Base-by-base conservation (phyloP, 2,888 invertebrate genomes). In the Diogma glabrata region DNA sequence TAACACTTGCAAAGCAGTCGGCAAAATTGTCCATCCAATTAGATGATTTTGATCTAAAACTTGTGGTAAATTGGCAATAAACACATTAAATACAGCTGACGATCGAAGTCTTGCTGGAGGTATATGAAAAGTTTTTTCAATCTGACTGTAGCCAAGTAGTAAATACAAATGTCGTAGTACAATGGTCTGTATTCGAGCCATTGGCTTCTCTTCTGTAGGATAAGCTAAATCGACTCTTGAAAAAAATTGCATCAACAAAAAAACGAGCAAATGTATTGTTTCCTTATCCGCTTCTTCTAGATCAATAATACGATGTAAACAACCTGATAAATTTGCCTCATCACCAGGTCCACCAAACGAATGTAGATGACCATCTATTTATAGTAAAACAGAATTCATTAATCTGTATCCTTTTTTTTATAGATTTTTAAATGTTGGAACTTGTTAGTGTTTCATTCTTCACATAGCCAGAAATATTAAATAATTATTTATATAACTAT, bases 201-300 rank as follows among this genome's bases (percentile, higher is more conserved):
- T 68, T 33, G 80, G 75, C 61, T 91, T 93, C 59, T 94, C 93
- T 60, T 95, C 93, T 1, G 82, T 82, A 0, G 90, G 90, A 64
- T 81, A 87, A 1, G 90, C 88, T 67, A 84, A 82, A 65, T 87
- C 85, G 20, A 81, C 78, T 60, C 84, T 75, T 1, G 93, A 90
- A 65, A 96, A 75, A 67, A 95, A 96, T 74, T 95, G 95, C 87
- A 97, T 94, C 12, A 99, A 78, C n/a, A 99, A 76, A 61, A 94
- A 91, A 10, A 96, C 87, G 30, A 97, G 73, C 22, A 96, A 74
- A 67, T 96, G 95, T 60, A 94, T 88, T 1, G 97, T 96, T 70
- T 97, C 95, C 58, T 87, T 81, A 64, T 99, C 97, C 2, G 90
- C 83, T 64, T 95, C 95, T 64, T 97, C 95, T 48, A 91, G 73